phyloP scores from a whole-genome alignment of 2,888 invertebrate genomes.

The Nomada ruficornis region DNA sequence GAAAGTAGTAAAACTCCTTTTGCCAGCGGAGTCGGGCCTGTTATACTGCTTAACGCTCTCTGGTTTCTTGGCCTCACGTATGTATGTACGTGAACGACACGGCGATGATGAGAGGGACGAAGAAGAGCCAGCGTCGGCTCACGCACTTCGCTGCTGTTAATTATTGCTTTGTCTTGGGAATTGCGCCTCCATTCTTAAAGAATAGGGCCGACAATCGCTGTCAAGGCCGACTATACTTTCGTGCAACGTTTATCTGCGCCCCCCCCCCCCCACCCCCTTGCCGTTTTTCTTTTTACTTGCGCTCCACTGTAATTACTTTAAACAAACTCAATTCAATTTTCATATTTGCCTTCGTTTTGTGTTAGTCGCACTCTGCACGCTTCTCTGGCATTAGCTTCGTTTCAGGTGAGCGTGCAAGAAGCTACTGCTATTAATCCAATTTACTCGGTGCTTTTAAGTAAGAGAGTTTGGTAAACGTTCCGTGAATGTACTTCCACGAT shows the following conservation, averaged over 20 bases:
- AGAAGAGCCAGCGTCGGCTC: constrained; percentile 56
- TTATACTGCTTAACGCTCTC: constrained; percentile 65
- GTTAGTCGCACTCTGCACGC: not conserved
- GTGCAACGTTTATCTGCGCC: not conserved
- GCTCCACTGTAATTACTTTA: constrained; percentile 5
- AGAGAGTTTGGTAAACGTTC: too few species aligned
- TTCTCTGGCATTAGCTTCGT: not conserved
- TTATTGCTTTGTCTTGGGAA: constrained; percentile 73
- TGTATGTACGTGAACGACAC: constrained; percentile 40
- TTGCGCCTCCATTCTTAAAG: constrained; percentile 51
- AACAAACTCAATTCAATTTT: constrained; percentile 5
- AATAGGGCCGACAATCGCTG: constrained; percentile 56
- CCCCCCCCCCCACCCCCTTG: not conserved
- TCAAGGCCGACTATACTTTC: constrained; percentile 50
- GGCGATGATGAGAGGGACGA: constrained; percentile 52
- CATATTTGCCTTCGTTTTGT: not conserved
- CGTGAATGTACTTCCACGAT: too few species aligned
- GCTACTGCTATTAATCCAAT: too few species aligned
- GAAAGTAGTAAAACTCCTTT: constrained; percentile 81
- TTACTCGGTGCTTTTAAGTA: too few species aligned
- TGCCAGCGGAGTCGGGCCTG: constrained; percentile 63
- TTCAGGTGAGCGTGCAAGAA: too few species aligned
- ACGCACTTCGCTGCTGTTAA: constrained; percentile 69
- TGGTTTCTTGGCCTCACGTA: constrained; percentile 35
- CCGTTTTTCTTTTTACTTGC: not conserved